Base-by-base conservation (phyloP, 2,888 invertebrate genomes). In the Glyphotaelius pellucidus region DNA sequence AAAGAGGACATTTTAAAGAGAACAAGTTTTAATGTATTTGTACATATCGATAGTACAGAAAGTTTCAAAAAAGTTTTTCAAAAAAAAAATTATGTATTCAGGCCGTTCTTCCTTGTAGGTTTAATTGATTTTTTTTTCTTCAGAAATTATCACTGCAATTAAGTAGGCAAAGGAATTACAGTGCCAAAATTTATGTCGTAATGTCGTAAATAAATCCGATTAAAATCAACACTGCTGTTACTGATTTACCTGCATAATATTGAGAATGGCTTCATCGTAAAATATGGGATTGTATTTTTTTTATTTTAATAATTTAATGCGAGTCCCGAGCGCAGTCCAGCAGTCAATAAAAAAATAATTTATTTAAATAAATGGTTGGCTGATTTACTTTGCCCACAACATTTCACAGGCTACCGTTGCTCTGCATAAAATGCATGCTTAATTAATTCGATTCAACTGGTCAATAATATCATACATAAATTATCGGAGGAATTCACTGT, bases 371-470 rank as follows among this genome's bases (percentile, higher is more conserved):
- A 67, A 7, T 67, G 25, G 67, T 67, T n/a, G n/a, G 9, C 1
- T 67, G 67, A 67, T 67, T 67, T 67, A 67, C 67, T 67, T n/a
- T 25, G 25, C 67, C 25, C 67, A 67, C 25, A 67, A 67, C 25
- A 83, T 83, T 83, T 83, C 83, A 15, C 83, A 38, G 25, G 83
- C 83, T 83, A 83, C 83, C 35, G 83, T 35, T 32, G 35, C 25
- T 38, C 25, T 32, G 31, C 35, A 11, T 32, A 83, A 83, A 35
- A 32, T 32, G 31, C 81, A 32, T 81, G 5, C 31, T 83, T 35
- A 83, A 83, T 83, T 35, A 83, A 35, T 32, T 31, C 35, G 35
- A 19, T 83, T 11, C 15, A 38, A 83, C 25, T n/a, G 67, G 67
- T 67, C 67, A 67, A 9, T 25, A 25, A 67, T 67, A 67, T n/a